Base-by-base conservation (phyloP, 37 sponge, comb jelly and placozoan genomes). In the Dysidea cf. avara region DNA sequence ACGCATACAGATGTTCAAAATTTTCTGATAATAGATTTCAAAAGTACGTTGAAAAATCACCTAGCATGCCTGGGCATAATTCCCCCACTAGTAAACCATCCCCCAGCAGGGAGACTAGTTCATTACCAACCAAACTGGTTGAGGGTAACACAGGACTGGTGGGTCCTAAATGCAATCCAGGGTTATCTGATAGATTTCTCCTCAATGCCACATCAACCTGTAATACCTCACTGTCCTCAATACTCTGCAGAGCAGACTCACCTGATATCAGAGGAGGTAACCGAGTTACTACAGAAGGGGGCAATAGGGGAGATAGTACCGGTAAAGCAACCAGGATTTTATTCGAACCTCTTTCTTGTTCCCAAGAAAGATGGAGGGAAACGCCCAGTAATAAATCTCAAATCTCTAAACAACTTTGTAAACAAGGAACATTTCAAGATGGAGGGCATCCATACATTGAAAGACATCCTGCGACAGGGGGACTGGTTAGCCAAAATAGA, bases 361-460 rank as follows among this genome's bases (percentile, higher is more conserved):
- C 46, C 46, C 46, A 43, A 43, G 7, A 43, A 43, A 43, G 46
- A 43, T 43, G 46, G 46, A 43, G 46, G 46, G 46, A 5, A 66
- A 46, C 69, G 83, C 26, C 83, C 76, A 17, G 52, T 83, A 18
- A 75, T 83, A 54, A 75, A 83, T 52, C 76, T 75, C 28, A 75
- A 68, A 17, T 12, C 51, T 43, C 43, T 75, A 29, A n/a, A n/a
- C n/a, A n/a, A 84, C 18, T 71, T 67, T 38, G 66, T 71, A 6
- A 14, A 38, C 37, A 31, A 60, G 61, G 25, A 29, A 24, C 83
- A 83, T 53, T 83, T 83, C 83, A 83, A 74, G 34, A 81, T 81
- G 82, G 82, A 81, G 52, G 70, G 71, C 25, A 73, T 72, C 13
- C 66, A 63, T 39, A 71, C 59, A 46, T 29, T 63, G 36, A 80